Conservation (phyloP, 1,140 invertebrate genomes). For the Amyelois transitella region DNA sequence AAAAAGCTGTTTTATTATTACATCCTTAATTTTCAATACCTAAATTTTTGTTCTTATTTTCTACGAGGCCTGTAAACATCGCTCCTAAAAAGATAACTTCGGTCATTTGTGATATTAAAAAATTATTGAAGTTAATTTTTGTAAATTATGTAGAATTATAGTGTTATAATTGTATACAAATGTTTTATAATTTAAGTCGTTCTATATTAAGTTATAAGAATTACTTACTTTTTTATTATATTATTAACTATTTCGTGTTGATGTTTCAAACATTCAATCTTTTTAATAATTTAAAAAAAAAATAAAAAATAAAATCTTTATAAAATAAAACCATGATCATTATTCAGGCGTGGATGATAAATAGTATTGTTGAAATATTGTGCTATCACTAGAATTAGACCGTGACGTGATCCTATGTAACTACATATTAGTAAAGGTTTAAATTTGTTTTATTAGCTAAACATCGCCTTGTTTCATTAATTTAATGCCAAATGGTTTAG, state of each 20-base stretch:
- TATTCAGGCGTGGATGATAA: not conserved
- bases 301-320: not conserved
- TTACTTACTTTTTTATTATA: constrained; percentile 10
- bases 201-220: constrained; percentile 15
- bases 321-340: not conserved
- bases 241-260: constrained; percentile 9
- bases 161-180: constrained; percentile 8
- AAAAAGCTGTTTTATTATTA: not conserved
- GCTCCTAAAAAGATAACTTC: not conserved
- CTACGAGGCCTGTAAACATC: not conserved
- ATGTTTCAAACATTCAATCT: constrained; percentile 1
- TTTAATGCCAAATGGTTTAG: constrained; percentile 32
- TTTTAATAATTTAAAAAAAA: not conserved
- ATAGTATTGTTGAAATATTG: not conserved
- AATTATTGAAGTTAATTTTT: constrained; percentile 2
- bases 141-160: constrained; percentile 8
- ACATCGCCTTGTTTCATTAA: constrained; percentile 15
- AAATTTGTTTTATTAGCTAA: constrained; percentile 3
- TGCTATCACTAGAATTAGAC: not conserved
- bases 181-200: not conserved
- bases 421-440: not conserved
- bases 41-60: not conserved
- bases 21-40: constrained; percentile 10
- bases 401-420: not conserved
- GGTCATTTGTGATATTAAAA: constrained; percentile 1